Evolutionary conservation across 1,140 invertebrate species (phyloP).

Genomic region (Leucophenga varia): DNA sequence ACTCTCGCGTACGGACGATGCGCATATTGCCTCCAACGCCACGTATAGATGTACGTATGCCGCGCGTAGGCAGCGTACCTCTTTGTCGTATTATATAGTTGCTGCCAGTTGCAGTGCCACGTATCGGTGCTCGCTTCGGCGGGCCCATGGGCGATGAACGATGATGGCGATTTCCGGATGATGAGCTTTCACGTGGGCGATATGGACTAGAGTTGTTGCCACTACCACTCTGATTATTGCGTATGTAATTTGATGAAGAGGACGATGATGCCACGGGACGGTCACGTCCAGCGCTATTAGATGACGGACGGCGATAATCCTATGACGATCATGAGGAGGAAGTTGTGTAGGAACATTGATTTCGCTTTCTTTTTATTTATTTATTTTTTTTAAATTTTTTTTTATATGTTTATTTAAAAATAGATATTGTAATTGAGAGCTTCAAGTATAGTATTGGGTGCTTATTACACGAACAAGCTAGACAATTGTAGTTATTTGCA

Average conservation of each 20-base stretch:
- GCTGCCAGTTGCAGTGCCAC: conserved; percentile 41
- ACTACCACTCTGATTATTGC: conserved; percentile 31
- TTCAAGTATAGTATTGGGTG: conserved; percentile 25
- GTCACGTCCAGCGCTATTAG: conserved; percentile 45
- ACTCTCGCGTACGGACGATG: conserved; percentile 40
- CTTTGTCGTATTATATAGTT: conserved; percentile 43
- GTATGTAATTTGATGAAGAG: conserved; percentile 43
- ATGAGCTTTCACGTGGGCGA: conserved; percentile 36
- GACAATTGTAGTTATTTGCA: conserved; percentile 21
- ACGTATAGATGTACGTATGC: conserved; percentile 41
- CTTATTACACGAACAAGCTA: conserved; percentile 2
- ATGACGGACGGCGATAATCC: conserved; percentile 51
- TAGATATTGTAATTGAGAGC: conserved; percentile 33
- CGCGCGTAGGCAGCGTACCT: conserved; percentile 32
- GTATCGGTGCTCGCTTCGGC: conserved; percentile 42
- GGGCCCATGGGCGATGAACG: conserved; percentile 49
- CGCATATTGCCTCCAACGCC: conserved; percentile 39
- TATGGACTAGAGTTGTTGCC: conserved; percentile 37
- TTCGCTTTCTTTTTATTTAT: conserved; percentile 26
- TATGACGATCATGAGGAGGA: conserved; percentile 55
- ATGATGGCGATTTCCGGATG: conserved; percentile 33
- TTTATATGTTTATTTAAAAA: conserved; percentile 25
- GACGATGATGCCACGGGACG: conserved; percentile 44
- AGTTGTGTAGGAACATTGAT: conserved; percentile 48
- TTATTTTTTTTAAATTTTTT: conserved; percentile 26